Conservation (phyloP, 2,797 vertebrate genomes). For the Prunella strophiata region DNA sequence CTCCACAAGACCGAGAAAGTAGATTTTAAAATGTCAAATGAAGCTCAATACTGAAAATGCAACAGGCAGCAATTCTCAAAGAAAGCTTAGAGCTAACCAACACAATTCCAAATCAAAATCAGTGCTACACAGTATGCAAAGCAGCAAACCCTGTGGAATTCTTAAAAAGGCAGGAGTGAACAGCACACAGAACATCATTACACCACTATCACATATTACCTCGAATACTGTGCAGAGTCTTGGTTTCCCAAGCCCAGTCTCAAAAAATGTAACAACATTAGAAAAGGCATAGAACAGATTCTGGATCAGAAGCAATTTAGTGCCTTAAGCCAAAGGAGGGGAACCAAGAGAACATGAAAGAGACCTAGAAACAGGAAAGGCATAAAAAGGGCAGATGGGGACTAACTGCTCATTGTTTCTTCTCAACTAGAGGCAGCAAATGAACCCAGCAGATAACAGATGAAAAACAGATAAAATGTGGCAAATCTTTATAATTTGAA, state of each 20-base stretch:
- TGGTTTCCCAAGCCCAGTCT: neutral
- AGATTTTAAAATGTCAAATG: neutral
- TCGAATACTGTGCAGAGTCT: neutral
- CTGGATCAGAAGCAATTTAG: neutral
- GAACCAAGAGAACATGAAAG: neutral
- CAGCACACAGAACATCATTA: neutral
- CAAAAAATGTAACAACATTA: neutral
- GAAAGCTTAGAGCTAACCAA: neutral
- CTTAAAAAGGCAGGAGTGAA: neutral
- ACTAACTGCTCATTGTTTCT: neutral
- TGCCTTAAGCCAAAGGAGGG: neutral
- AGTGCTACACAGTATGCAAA: neutral
- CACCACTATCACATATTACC: neutral
- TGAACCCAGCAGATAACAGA: neutral
- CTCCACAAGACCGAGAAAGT: neutral
- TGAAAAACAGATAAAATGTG: neutral
- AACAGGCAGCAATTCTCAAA: neutral
- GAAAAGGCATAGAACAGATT: neutral
- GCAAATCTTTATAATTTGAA: neutral
- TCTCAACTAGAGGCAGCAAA: neutral
- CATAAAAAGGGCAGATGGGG: neutral
- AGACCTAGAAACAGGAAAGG: neutral
- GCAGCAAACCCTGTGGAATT: neutral
- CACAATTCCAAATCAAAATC: neutral
- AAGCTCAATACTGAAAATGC: neutral